phyloP scores from a whole-genome alignment of 2,888 invertebrate species.

The Archips crataeganus region DNA sequence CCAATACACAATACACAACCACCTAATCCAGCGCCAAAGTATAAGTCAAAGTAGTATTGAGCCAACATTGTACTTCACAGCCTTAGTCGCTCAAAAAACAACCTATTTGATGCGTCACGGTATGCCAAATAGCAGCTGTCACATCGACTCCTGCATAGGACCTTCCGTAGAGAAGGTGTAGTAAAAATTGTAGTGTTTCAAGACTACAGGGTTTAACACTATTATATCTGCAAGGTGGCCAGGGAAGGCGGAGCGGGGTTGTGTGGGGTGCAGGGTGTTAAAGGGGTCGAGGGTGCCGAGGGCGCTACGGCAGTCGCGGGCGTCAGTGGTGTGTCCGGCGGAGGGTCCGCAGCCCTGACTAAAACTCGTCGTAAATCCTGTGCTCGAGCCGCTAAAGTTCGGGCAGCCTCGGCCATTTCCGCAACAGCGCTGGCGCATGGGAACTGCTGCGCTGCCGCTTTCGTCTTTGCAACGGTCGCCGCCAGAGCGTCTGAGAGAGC shows the following conservation, averaged over 20 bases:
- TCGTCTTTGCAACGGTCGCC: conserved; percentile 94
- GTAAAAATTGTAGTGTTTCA: neutral
- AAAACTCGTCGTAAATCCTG: conserved; percentile 91
- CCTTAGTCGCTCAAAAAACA: conserved; percentile 22
- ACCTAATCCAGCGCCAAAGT: neutral
- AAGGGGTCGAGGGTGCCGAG: conserved; percentile 66
- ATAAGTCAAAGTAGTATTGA: neutral
- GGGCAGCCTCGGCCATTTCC: conserved; percentile 96
- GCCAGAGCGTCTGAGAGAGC: conserved; percentile 93
- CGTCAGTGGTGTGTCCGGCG: conserved; percentile 65
- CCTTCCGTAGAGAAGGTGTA: neutral
- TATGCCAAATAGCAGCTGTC: neutral
- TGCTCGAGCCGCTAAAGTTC: conserved; percentile 94
- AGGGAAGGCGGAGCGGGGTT: conserved; percentile 64
- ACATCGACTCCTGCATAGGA: conserved; percentile 4
- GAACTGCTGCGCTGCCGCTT: conserved; percentile 96
- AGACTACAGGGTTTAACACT: neutral
- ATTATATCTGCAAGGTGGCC: conserved; percentile 73
- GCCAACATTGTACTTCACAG: conserved; percentile 38
- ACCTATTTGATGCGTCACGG: neutral
- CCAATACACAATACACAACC: conserved; percentile 2
- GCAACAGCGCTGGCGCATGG: conserved; percentile 96
- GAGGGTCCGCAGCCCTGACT: conserved; percentile 88
- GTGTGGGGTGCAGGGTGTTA: conserved; percentile 72
- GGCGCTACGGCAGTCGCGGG: conserved; percentile 70